These are phyloP conservation scores for Caenorhabditis elegans DNA, from an alignment of 1,140 invertebrate genomes.

Conservation along the genomic window DNA sequence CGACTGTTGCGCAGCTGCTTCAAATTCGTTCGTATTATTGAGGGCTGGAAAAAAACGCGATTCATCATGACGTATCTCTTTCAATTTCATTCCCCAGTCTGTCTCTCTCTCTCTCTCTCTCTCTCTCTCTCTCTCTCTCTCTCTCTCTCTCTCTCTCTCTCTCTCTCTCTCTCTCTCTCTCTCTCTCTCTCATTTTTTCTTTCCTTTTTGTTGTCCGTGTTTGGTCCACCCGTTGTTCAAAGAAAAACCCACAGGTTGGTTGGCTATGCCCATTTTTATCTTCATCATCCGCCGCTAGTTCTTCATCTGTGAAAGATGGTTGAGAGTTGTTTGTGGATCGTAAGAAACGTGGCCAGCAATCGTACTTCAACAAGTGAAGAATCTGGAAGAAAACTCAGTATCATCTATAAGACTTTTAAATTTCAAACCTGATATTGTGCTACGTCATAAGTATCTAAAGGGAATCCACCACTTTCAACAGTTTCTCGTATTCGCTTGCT, in stretches of 20 bases:
- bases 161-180: not conserved
- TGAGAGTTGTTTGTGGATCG: conserved; percentile 57
- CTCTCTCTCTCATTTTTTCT: not conserved
- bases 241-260: conserved; percentile 14
- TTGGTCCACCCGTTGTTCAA: not conserved
- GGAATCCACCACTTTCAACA: conserved; percentile 52
- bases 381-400: conserved; percentile 50
- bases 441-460: conserved; percentile 58
- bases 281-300: conserved; percentile 44
- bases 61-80: conserved; percentile 5
- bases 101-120: not conserved
- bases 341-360: conserved; percentile 63
- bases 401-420: not conserved
- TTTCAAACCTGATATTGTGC: conserved; percentile 60
- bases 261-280: conserved; percentile 19
- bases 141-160: not conserved
- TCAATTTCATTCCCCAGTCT: not conserved
- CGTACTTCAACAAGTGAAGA: conserved; percentile 64
- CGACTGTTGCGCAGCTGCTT: conserved; percentile 19
- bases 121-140: not conserved
- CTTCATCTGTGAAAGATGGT: conserved; percentile 46
- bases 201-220: not conserved
- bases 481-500: conserved; percentile 57
- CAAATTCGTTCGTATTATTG: conserved; percentile 30
- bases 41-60: conserved; percentile 1